A percentile compares a stretch with the other conserved stretches of the same genome.
Evolutionary conservation across 1,140 invertebrate genomes (phyloP).

Genomic region (Psilanteris sp.): DNA sequence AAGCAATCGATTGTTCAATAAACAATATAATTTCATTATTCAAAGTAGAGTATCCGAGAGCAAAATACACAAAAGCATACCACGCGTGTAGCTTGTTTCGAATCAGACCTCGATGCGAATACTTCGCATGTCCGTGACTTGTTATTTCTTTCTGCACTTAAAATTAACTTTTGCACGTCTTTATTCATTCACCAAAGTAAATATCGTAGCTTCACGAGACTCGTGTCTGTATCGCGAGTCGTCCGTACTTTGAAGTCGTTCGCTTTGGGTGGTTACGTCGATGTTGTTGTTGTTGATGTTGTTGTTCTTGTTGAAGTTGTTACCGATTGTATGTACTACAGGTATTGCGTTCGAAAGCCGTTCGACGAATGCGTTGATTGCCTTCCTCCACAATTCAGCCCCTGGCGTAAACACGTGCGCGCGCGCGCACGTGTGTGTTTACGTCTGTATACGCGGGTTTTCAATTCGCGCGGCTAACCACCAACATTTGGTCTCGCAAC

Average conservation of each 20-base stretch:
- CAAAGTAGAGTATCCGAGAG: not conserved
- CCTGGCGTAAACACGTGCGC: conserved; percentile 12
- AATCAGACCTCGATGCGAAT: not conserved
- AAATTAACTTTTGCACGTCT: conserved; percentile 36
- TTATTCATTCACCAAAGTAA: conserved; percentile 30
- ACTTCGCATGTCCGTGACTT: conserved; percentile 4
- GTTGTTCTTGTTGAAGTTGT: conserved; percentile 30
- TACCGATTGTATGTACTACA: conserved; percentile 15
- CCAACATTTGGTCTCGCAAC: conserved; percentile 32
- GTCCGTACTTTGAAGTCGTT: not conserved
- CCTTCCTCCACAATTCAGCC: conserved; percentile 37
- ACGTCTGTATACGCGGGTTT: conserved; percentile 29
- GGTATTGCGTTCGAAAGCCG: conserved; percentile 34
- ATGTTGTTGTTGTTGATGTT: conserved; percentile 28
- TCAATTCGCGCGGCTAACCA: conserved; percentile 48
- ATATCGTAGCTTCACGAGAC: conserved; percentile 9
- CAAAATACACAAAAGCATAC: not conserved
- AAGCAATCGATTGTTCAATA: too few species aligned
- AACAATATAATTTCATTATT: too few species aligned
- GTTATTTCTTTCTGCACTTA: conserved; percentile 15
- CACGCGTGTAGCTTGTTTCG: too few species aligned
- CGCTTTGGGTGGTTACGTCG: conserved; percentile 26
- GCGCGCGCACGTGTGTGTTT: conserved; percentile 12
- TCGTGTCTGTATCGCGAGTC: conserved; percentile 7
- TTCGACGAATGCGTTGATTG: conserved; percentile 56